Conservation (phyloP, 2,113 vertebrate species). For the Corvus moneduloides region DNA sequence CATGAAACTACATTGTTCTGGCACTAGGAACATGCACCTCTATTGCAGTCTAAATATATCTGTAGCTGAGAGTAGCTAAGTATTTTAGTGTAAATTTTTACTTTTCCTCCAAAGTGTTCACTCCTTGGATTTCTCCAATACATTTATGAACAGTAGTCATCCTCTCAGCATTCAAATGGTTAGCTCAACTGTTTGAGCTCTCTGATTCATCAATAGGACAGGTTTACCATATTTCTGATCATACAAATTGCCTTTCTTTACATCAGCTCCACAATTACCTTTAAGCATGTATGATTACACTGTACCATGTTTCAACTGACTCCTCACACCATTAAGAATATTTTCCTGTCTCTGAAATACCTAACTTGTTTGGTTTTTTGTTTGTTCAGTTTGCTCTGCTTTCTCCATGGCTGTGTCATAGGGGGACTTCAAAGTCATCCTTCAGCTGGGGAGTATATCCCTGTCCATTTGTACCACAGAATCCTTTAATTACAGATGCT, state of each 20-base stretch:
- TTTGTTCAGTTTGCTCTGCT: background rate
- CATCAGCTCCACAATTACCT: background rate
- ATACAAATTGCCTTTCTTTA: background rate
- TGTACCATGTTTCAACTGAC: background rate
- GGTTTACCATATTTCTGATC: background rate
- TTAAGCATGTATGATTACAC: background rate
- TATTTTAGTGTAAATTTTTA: background rate
- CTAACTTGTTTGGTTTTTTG: background rate
- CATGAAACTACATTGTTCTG: background rate
- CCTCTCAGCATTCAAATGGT: background rate
- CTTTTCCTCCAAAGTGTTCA: background rate
- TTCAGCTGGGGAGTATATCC: background rate
- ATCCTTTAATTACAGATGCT: background rate
- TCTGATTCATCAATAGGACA: background rate
- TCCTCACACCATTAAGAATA: background rate
- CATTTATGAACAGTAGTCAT: background rate
- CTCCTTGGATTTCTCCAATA: background rate
- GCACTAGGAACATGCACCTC: background rate
- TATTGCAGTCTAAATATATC: background rate
- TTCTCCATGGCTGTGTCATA: background rate
- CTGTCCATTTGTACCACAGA: fast-evolving
- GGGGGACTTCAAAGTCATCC: background rate
- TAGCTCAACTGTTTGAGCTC: background rate
- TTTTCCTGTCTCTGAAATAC: background rate
- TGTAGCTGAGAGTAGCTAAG: background rate